Base-by-base conservation (phyloP, 2,888 invertebrate genomes). In the Oxytorus armatus region DNA sequence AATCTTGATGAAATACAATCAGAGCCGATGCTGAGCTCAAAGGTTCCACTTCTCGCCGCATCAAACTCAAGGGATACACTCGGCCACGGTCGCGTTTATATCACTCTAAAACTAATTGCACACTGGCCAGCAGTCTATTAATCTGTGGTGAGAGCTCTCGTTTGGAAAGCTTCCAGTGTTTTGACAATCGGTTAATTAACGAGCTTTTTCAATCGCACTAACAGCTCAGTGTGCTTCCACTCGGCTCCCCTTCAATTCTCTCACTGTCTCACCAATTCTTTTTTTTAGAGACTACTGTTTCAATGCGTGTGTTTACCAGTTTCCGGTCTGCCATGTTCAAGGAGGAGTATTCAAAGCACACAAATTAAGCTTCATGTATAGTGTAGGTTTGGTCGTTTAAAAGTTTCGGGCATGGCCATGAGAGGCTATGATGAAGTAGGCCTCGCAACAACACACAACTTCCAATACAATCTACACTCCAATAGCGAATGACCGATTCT, bases 111-210 rank as follows among this genome's bases (percentile, higher is more conserved):
- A 77, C 80, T 80, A 80, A 80, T 80, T 73, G 80, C 80, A 47
- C 39, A 21, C 36, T 59, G 68, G 47, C 76, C 68, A 65, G 49
- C 68, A 68, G 74, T 74, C 82, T 77, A 85, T 85, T 85, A 85
- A 84, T 86, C 83, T 76, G 73, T 55, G 82, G 81, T 57, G 80
- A 80, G 80, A 80, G 80, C 72, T 73, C 76, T 80, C 80, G 73
- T 73, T 82, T 82, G 81, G 83, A 84, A 75, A 68, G 78, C 82
- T 82, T 85, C 81, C 84, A 82, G 73, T 61, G 57, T 76, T 78
- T 77, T 73, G 82, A 79, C 81, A 78, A 73, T 82, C 55, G 73
- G 76, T 79, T 82, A 82, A 82, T 82, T 70, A 76, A 80, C 80
- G 81, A 83, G 76, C 68, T 47, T 77, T n/a, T 76, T 77, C 68